A percentile compares a stretch with the other conserved stretches of the same genome.
Evolutionary conservation across 2,888 invertebrate genomes (phyloP).

Genomic region (Lacanobia wlatinum): DNA sequence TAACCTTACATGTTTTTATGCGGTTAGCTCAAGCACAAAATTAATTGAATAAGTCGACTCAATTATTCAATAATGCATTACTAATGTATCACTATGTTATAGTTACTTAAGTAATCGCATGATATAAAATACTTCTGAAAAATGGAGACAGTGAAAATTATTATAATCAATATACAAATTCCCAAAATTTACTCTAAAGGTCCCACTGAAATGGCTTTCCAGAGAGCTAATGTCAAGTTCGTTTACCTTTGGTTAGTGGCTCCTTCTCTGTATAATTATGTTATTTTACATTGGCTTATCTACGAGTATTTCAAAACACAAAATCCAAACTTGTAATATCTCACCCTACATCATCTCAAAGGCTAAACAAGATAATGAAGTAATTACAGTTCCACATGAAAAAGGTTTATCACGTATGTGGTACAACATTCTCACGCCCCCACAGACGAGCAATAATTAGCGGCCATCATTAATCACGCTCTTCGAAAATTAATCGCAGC

Average conservation of each 20-base stretch:
- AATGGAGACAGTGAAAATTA: too few species aligned
- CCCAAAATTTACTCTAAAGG: not conserved
- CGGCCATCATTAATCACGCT: conserved; percentile 75
- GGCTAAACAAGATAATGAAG: conserved; percentile 53
- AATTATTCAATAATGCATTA: not conserved
- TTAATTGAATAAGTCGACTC: conserved; percentile 14
- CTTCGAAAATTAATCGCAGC: conserved; percentile 72
- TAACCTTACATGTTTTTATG: not conserved
- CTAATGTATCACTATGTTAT: not conserved
- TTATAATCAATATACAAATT: too few species aligned
- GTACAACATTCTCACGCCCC: conserved; percentile 75
- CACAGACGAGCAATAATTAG: conserved; percentile 72
- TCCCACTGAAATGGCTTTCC: not conserved
- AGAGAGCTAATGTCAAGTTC: not conserved
- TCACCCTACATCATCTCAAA: conserved; percentile 31
- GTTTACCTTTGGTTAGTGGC: not conserved
- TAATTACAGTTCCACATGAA: conserved; percentile 65
- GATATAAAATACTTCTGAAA: not conserved
- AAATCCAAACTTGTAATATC: not conserved
- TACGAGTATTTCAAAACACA: not conserved
- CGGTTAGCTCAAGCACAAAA: not conserved
- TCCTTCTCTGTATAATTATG: not conserved
- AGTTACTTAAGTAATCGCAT: not conserved
- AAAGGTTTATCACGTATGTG: conserved; percentile 70
- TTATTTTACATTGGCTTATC: too few species aligned